These are phyloP conservation scores for Amiota mariae DNA, from an alignment of 2,888 invertebrate species.

Conservation along the genomic window DNA sequence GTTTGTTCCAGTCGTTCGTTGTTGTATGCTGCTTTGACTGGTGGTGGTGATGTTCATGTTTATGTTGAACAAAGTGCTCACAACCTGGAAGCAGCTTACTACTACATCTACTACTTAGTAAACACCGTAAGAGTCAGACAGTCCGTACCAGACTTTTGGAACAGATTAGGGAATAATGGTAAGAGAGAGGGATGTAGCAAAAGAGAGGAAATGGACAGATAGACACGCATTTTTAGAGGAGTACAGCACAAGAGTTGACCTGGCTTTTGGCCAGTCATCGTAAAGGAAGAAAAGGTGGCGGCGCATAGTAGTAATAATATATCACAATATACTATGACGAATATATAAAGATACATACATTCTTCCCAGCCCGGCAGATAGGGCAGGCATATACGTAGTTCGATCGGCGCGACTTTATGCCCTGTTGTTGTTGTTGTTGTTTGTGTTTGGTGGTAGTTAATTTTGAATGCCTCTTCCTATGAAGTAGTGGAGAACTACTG, in stretches of 20 bases:
- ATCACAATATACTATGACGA: too few species aligned
- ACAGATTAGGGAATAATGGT: not conserved
- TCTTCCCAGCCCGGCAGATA: too few species aligned
- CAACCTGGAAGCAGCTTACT: not conserved
- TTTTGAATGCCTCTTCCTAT: too few species aligned
- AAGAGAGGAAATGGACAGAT: not conserved
- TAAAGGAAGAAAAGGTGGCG: not conserved
- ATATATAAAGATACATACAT: too few species aligned
- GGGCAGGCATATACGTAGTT: too few species aligned
- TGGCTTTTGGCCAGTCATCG: conserved; percentile 2
- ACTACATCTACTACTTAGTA: not conserved
- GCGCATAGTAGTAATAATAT: not conserved
- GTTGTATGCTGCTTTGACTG: not conserved
- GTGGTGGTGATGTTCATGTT: not conserved
- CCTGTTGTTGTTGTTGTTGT: too few species aligned
- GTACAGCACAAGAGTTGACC: too few species aligned
- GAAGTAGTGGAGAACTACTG: too few species aligned
- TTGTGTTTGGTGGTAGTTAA: too few species aligned
- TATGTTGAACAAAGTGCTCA: not conserved
- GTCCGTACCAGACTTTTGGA: too few species aligned
- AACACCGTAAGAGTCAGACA: not conserved
- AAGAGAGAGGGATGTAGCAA: not conserved
- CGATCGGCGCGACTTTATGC: too few species aligned
- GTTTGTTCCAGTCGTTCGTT: not conserved
- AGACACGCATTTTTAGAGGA: too few species aligned